Percentiles rank a stretch among this genome's conserved stretches.
Evolutionary conservation across 2,888 invertebrate species (phyloP).

Genomic region (Meganola albula): DNA sequence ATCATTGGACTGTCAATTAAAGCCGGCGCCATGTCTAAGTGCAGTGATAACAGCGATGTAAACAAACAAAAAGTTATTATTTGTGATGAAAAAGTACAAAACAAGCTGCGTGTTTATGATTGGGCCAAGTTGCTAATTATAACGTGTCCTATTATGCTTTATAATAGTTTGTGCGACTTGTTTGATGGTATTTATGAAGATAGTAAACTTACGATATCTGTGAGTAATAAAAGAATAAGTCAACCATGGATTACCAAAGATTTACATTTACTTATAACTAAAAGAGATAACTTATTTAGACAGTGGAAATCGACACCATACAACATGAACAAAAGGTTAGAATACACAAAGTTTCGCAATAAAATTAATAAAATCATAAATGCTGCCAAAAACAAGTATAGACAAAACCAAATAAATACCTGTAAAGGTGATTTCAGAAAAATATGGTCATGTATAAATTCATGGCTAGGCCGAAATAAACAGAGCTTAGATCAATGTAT

Average conservation of each 20-base stretch:
- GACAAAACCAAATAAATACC: too few species aligned
- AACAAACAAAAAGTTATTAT: neutral
- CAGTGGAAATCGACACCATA: neutral
- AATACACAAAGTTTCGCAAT: constrained; percentile 3
- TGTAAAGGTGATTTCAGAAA: too few species aligned
- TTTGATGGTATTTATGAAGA: neutral
- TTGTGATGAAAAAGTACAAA: neutral
- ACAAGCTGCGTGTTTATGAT: neutral
- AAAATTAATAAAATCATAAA: too few species aligned
- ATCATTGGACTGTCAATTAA: neutral
- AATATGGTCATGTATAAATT: too few species aligned
- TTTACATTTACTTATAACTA: neutral
- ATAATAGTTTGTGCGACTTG: neutral
- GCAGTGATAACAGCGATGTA: neutral
- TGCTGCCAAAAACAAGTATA: too few species aligned
- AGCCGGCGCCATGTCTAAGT: neutral
- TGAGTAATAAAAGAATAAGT: neutral
- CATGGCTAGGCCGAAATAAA: too few species aligned
- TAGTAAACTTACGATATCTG: neutral
- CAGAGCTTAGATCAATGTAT: too few species aligned
- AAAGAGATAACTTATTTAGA: neutral
- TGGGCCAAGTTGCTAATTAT: neutral
- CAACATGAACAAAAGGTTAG: constrained; percentile 3
- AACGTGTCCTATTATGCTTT: neutral
- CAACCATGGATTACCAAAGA: neutral